Conservation (phyloP, 2,888 invertebrate species). For the Eupithecia inturbata region DNA sequence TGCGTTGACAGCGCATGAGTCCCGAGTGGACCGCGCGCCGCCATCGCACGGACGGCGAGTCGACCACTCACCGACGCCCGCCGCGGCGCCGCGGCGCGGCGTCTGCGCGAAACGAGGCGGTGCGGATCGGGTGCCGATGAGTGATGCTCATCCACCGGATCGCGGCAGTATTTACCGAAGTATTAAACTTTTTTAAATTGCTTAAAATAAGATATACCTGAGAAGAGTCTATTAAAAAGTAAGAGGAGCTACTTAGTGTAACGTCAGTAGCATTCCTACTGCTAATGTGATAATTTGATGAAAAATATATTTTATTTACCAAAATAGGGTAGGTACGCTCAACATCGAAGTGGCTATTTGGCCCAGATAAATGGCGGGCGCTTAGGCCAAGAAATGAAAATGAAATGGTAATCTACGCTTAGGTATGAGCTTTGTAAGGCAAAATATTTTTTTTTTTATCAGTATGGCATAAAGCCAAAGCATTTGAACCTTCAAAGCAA, state of each 20-base stretch:
- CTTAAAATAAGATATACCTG: background rate
- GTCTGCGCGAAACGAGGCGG: no score
- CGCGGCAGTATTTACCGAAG: background rate
- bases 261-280: background rate
- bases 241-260: no score
- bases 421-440: background rate
- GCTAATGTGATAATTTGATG: background rate
- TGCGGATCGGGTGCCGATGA: no score
- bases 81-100: no score
- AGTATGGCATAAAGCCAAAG: constrained; percentile 19
- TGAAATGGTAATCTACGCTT: constrained; percentile 17
- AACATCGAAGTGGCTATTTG: constrained; percentile 16
- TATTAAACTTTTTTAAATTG: background rate
- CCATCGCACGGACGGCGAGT: no score
- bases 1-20: no score
- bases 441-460: constrained; percentile 4
- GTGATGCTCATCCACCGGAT: no score
- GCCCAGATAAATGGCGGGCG: constrained; percentile 6
- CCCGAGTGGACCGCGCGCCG: no score
- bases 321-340: background rate
- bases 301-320: background rate
- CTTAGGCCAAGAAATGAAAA: constrained; percentile 20
- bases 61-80: no score
- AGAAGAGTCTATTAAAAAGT: no score
- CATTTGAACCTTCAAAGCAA: background rate